Evolutionary conservation across 2,113 vertebrate genomes (phyloP), one percentile per base, ranked within the genome.

Genomic region (Saguinus imperator): DNA sequence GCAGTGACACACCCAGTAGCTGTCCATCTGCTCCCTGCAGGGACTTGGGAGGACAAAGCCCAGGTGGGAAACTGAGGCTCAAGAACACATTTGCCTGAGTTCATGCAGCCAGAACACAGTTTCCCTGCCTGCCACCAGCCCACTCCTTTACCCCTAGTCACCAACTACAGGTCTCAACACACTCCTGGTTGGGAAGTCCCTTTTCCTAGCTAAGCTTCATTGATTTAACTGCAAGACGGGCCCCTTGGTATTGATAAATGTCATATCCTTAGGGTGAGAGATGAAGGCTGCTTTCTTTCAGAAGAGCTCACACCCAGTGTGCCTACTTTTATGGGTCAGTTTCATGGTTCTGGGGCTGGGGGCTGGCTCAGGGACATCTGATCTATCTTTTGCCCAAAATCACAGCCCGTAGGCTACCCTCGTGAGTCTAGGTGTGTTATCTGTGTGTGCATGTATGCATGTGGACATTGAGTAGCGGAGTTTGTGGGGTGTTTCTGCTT

Each of bases 111-210:
- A 27, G 68, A 50, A 43, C 9, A 23, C 27, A 37, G 37, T 48
- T 82, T 82, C 8, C 61, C 61, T 43, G 1, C n/a, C 20, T 23
- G 1, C 52, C 66, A 18, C 32, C 32, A 16, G 32, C 18, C 16
- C 4, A 6, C 50, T 77, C 52, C 25, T 85, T 72, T 45, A 32
- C n/a, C 14, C 50, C 11, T 5, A 50, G 21, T 32, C 95, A 86
- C 52, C 45, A 40, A 14, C 18, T 17, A 6, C 45, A 64, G 11
- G 87, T 66, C 83, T 87, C 61, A 50, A 58, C 75, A 37, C 61
- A 32, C 58, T 79, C 66, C 86, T 2, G 40, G 17, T 3, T 32
- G 55, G 88, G 73, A 89, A 97, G 66, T 93, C 91, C 93, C 89
- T 91, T 88, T 79, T 55, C 55, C 21, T 6, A 5, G 72, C 75